Percentiles rank a stretch among this genome's conserved stretches.
These are phyloP conservation scores for Eumeta japonica DNA, from an alignment of 1,140 invertebrate genomes.

Conservation along the genomic window DNA sequence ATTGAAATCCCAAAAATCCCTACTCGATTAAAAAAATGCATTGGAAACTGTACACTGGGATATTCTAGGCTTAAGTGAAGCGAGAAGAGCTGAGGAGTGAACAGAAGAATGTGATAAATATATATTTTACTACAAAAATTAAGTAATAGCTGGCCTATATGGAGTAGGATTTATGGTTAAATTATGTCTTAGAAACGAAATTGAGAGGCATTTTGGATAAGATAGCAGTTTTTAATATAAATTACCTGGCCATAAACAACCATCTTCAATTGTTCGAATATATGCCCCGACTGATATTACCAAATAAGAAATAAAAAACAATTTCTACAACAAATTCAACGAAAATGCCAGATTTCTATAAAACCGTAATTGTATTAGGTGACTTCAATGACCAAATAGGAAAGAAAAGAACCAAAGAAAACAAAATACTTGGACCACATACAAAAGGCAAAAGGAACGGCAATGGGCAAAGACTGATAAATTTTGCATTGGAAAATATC, in stretches of 20 bases:
- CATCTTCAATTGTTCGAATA: slow-evolving; percentile 17
- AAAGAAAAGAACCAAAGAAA: slow-evolving; percentile 10
- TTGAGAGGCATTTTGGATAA: slow-evolving; percentile 15
- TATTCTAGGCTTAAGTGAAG: too few species aligned
- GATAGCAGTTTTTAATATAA: slow-evolving; percentile 13
- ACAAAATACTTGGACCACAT: slow-evolving; percentile 14
- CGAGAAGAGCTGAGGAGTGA: slow-evolving; percentile 8
- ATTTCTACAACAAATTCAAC: slow-evolving; percentile 16
- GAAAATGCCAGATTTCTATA: slow-evolving; percentile 10
- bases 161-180: slow-evolving; percentile 15
- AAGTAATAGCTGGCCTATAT: slow-evolving; percentile 9
- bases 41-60: too few species aligned
- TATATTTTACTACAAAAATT: slow-evolving; percentile 14
- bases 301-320: slow-evolving; percentile 14
- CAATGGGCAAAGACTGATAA: slow-evolving; percentile 17
- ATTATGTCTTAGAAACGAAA: slow-evolving; percentile 16
- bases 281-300: slow-evolving; percentile 18
- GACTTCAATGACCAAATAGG: slow-evolving; percentile 21
- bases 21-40: too few species aligned
- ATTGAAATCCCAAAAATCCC: slow-evolving; percentile 2
- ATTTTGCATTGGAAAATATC: slow-evolving; percentile 15
- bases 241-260: slow-evolving; percentile 11
- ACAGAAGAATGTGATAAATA: slow-evolving; percentile 11
- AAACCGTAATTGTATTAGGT: slow-evolving; percentile 15
- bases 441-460: slow-evolving; percentile 16